Conservation (phyloP, 2,113 vertebrate genomes). For the Chionodraco myersi region DNA sequence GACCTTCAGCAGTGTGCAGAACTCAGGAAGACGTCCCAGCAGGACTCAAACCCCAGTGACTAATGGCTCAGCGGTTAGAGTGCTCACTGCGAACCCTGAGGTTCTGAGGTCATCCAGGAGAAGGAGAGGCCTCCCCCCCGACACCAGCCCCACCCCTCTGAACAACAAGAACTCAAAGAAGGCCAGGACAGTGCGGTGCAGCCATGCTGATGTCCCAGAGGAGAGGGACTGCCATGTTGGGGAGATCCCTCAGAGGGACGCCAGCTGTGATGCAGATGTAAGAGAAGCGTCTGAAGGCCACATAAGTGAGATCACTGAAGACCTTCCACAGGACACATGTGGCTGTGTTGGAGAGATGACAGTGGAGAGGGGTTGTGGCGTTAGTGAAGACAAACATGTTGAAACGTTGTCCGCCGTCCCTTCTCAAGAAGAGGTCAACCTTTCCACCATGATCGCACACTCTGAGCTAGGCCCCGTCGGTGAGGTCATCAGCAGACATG, state of each 20-base stretch:
- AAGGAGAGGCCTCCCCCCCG: slow-evolving; percentile 70
- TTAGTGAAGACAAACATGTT: slow-evolving; percentile 10
- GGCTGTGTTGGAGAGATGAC: slow-evolving; percentile 9
- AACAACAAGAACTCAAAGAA: slow-evolving; percentile 42
- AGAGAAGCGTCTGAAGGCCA: not conserved
- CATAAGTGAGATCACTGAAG: not conserved
- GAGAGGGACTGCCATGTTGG: slow-evolving; percentile 1
- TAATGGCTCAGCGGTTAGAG: slow-evolving; percentile 13
- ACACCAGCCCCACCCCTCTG: slow-evolving; percentile 23
- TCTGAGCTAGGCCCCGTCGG: slow-evolving; percentile 22
- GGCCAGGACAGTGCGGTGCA: slow-evolving; percentile 17
- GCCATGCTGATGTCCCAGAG: not conserved
- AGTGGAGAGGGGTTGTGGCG: not conserved
- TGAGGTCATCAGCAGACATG: slow-evolving; percentile 25
- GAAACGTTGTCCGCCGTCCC: not conserved
- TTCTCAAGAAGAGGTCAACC: slow-evolving; percentile 3
- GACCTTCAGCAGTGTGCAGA: slow-evolving; percentile 40
- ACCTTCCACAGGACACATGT: not conserved
- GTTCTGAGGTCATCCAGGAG: slow-evolving; percentile 64
- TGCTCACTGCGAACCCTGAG: slow-evolving; percentile 17
- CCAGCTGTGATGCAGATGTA: not conserved
- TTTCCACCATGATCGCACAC: slow-evolving; percentile 2
- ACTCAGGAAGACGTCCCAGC: slow-evolving; percentile 44
- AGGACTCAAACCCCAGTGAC: slow-evolving; percentile 28
- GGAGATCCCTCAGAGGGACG: slow-evolving; percentile 6